phyloP scores from a whole-genome alignment of 1,140 invertebrate genomes.

The Popillia japonica region DNA sequence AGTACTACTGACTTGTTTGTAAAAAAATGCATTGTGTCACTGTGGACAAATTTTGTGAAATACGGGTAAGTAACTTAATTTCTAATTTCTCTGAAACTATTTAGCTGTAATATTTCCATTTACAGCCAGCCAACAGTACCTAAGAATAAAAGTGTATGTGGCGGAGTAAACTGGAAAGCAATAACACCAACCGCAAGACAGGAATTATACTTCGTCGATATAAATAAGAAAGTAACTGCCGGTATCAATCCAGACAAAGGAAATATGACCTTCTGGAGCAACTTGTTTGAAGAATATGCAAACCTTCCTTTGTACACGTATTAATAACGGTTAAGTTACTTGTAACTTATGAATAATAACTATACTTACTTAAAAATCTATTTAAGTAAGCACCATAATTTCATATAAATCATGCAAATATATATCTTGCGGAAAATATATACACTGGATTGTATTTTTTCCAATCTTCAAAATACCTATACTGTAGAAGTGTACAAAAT shows the following conservation, averaged over 20 bases:
- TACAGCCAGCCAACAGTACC: neutral
- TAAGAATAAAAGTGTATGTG: neutral
- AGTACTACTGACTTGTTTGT: neutral
- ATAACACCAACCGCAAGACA: neutral
- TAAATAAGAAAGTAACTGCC: neutral
- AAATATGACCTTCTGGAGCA: neutral
- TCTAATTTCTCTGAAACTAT: neutral
- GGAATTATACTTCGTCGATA: neutral
- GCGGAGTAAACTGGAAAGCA: neutral
- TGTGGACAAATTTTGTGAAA: slow-evolving; percentile 1
- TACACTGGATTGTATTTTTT: too few relatives aligned
- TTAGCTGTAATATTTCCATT: neutral
- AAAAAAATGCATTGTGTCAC: neutral
- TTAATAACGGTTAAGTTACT: too few relatives aligned
- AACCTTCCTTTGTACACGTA: neutral
- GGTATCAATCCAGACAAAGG: neutral
- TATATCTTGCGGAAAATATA: too few relatives aligned
- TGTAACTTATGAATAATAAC: too few relatives aligned
- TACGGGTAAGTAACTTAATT: neutral
- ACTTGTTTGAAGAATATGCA: neutral
- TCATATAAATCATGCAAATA: too few relatives aligned
- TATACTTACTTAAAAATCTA: too few relatives aligned
- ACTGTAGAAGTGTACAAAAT: too few relatives aligned
- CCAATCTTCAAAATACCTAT: too few relatives aligned
- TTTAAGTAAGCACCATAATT: too few relatives aligned